Evolutionary conservation across 2,888 invertebrate genomes (phyloP).

Genomic region (Leptinotarsa tumamoca): DNA sequence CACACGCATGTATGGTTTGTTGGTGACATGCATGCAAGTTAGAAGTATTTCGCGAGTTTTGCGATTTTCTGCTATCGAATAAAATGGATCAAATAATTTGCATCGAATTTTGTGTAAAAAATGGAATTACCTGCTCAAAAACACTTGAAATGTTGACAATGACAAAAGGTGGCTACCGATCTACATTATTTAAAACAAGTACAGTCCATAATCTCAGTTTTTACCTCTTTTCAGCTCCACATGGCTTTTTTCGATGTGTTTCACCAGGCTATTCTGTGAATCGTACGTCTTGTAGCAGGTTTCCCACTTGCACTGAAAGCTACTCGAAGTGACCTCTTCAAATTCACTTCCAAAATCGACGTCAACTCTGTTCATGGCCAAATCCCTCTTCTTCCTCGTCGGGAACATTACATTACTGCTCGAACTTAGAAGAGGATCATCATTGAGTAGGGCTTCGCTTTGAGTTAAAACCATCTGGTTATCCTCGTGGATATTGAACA

Average conservation of each 20-base stretch:
- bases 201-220: background rate
- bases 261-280: slow-evolving; percentile 82
- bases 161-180: too few relatives aligned
- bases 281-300: slow-evolving; percentile 85
- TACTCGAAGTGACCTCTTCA: slow-evolving; percentile 48
- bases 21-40: too few relatives aligned
- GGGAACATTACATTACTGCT: slow-evolving; percentile 46
- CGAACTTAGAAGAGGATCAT: slow-evolving; percentile 60
- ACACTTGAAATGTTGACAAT: too few relatives aligned
- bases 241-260: slow-evolving; percentile 87
- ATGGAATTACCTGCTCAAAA: too few relatives aligned
- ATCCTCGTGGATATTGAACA: slow-evolving; percentile 43
- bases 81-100: too few relatives aligned
- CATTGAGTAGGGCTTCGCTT: slow-evolving; percentile 63
- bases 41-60: too few relatives aligned
- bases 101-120: too few relatives aligned
- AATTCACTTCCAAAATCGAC: slow-evolving; percentile 42
- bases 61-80: too few relatives aligned
- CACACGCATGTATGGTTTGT: too few relatives aligned
- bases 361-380: background rate
- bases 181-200: background rate
- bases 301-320: slow-evolving; percentile 83
- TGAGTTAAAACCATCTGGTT: slow-evolving; percentile 67
- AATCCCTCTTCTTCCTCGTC: slow-evolving; percentile 19
- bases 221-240: slow-evolving; percentile 84